phyloP scores from a whole-genome alignment of 2,113 vertebrate species.

The Ceyx cyanopectus region DNA sequence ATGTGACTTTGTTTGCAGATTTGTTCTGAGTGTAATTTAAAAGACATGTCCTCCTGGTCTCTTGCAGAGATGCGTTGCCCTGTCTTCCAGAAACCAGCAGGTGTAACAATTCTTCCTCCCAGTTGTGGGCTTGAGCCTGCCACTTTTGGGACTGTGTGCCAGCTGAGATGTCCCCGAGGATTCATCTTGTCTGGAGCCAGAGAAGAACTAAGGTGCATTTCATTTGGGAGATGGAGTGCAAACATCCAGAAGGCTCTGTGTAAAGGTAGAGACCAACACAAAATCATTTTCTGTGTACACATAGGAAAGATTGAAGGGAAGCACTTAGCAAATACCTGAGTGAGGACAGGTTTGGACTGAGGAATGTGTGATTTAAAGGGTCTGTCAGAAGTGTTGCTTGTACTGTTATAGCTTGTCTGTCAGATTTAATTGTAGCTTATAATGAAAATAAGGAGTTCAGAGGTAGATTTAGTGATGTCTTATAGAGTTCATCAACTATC shows the following conservation, averaged over 20 bases:
- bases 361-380: neutral
- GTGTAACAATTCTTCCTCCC: slow-evolving; percentile 82
- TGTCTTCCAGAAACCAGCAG: slow-evolving; percentile 76
- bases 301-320: neutral
- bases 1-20: neutral
- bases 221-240: slow-evolving; percentile 89
- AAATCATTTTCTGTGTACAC: neutral
- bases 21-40: neutral
- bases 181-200: slow-evolving; percentile 85
- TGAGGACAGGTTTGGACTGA: neutral
- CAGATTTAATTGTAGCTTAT: neutral
- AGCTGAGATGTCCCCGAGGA: slow-evolving; percentile 86
- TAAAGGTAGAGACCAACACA: slow-evolving; percentile 81
- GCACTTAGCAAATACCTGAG: neutral
- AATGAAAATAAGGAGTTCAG: neutral
- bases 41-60: neutral
- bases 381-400: neutral
- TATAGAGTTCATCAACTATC: neutral
- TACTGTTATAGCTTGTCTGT: neutral
- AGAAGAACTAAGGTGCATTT: slow-evolving; percentile 84
- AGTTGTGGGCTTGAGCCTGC: slow-evolving; percentile 83
- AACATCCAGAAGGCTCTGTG: slow-evolving; percentile 84
- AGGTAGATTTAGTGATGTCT: neutral
- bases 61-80: slow-evolving; percentile 87
- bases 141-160: slow-evolving; percentile 80